Conservation (phyloP, 2,113 vertebrate species). For the Polypterus senegalus region DNA sequence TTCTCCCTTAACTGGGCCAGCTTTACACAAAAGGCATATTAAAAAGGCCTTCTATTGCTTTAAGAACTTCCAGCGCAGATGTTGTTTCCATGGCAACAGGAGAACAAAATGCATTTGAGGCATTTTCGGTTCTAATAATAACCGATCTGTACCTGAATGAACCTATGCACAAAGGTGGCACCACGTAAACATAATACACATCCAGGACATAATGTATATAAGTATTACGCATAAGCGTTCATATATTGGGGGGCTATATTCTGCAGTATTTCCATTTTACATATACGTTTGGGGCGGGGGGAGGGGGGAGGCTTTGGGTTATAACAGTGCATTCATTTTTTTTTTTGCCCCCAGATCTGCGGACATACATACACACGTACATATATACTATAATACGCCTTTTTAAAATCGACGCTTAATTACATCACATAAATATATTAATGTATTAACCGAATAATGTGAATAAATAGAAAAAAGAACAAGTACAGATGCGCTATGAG, state of each 20-base stretch:
- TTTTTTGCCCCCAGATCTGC: slow-evolving; percentile 18
- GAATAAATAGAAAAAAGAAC: background rate
- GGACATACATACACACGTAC: slow-evolving; percentile 8
- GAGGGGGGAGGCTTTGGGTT: background rate
- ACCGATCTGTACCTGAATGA: slow-evolving; percentile 55
- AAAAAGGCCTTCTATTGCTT: slow-evolving; percentile 45
- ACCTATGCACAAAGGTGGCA: slow-evolving; percentile 39
- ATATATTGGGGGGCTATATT: too few species aligned
- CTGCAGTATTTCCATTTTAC: too few species aligned
- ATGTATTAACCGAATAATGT: too few species aligned
- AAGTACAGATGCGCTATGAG: too few species aligned
- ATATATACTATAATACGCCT: background rate
- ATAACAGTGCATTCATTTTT: background rate
- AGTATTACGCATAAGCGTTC: too few species aligned
- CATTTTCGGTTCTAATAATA: slow-evolving; percentile 78
- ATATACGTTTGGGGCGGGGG: background rate
- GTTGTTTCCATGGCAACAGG: slow-evolving; percentile 78
- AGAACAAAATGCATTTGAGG: slow-evolving; percentile 70
- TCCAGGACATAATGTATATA: too few species aligned
- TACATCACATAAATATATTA: too few species aligned
- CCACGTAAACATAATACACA: background rate
- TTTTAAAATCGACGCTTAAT: background rate
- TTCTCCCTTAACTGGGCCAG: slow-evolving; percentile 20
- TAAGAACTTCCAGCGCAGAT: slow-evolving; percentile 57
- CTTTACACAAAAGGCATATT: slow-evolving; percentile 25